Evolutionary conservation across 2,113 vertebrate genomes (phyloP).

Genomic region (Gallinago paraguaiae): DNA sequence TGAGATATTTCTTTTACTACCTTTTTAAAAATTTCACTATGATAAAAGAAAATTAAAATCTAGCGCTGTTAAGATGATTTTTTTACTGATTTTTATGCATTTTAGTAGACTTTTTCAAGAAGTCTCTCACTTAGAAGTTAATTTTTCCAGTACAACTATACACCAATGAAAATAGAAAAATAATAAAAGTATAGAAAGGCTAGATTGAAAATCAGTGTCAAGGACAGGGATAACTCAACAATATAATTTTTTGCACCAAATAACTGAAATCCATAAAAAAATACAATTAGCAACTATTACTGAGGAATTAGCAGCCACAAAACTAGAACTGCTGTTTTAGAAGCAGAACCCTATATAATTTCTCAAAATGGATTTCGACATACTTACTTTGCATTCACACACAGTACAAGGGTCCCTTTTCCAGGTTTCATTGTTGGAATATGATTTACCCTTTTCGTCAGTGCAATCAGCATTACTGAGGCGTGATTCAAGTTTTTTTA

Average conservation of each 20-base stretch:
- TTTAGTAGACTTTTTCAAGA: not conserved
- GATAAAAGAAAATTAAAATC: not conserved
- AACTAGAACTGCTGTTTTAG: not conserved
- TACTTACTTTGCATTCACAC: slow-evolving; percentile 91
- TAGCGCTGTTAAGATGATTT: not conserved
- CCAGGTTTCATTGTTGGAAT: slow-evolving; percentile 83
- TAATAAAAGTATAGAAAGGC: not conserved
- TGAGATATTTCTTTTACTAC: not conserved
- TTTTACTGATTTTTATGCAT: not conserved
- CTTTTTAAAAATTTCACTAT: not conserved
- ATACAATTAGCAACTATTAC: not conserved
- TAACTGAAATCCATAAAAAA: not conserved
- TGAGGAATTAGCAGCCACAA: not conserved
- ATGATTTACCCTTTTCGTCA: slow-evolving; percentile 81
- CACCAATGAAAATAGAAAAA: not conserved
- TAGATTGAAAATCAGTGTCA: not conserved
- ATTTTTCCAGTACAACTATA: not conserved
- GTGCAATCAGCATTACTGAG: slow-evolving; percentile 88
- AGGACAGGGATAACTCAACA: not conserved
- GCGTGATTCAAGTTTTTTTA: slow-evolving; percentile 92
- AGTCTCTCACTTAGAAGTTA: not conserved
- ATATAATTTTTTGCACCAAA: not conserved
- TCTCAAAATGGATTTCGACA: not conserved
- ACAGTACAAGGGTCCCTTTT: slow-evolving; percentile 85
- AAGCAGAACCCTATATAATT: not conserved